Evolutionary conservation across 2,888 invertebrate genomes (phyloP).

Genomic region (Drosophila leonis): DNA sequence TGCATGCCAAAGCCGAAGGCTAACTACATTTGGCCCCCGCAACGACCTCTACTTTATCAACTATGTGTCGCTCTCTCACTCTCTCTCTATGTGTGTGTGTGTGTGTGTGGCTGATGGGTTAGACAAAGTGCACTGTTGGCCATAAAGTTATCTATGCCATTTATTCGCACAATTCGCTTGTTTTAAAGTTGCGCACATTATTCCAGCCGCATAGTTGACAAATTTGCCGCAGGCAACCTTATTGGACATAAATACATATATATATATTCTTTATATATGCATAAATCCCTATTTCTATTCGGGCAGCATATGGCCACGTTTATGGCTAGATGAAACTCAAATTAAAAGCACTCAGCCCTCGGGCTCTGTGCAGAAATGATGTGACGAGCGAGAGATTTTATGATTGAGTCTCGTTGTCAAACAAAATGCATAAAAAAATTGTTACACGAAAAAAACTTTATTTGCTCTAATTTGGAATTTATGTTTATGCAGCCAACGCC

Average conservation of each 20-base stretch:
- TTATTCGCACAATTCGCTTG: constrained; percentile 65
- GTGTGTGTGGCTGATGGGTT: constrained; percentile 51
- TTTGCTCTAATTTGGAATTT: constrained; percentile 9
- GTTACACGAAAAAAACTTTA: background rate
- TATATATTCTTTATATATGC: background rate
- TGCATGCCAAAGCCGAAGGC: constrained; percentile 78
- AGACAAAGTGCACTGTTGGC: constrained; percentile 75
- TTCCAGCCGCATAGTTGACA: constrained; percentile 72
- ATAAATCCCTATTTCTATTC: constrained; percentile 4
- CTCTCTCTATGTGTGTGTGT: constrained; percentile 15
- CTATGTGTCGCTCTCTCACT: constrained; percentile 9
- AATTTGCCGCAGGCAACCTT: constrained; percentile 57
- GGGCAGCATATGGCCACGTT: constrained; percentile 9
- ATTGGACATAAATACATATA: constrained; percentile 28
- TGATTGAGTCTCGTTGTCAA: constrained; percentile 8
- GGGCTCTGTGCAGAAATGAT: constrained; percentile 16
- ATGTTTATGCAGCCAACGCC: background rate
- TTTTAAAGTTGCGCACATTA: constrained; percentile 56
- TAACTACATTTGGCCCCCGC: constrained; percentile 71
- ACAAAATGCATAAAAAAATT: constrained; percentile 1
- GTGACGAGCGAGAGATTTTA: constrained; percentile 15
- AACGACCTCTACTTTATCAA: constrained; percentile 1
- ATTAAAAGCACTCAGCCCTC: constrained; percentile 26
- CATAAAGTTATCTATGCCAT: constrained; percentile 76
- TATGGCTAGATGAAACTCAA: constrained; percentile 15